Evolutionary conservation across 30 jellyfish, hydroid and myxozoan species (phyloP), one percentile per base, ranked within the genome.

Genomic region (Haliclystus octoradiatus): DNA sequence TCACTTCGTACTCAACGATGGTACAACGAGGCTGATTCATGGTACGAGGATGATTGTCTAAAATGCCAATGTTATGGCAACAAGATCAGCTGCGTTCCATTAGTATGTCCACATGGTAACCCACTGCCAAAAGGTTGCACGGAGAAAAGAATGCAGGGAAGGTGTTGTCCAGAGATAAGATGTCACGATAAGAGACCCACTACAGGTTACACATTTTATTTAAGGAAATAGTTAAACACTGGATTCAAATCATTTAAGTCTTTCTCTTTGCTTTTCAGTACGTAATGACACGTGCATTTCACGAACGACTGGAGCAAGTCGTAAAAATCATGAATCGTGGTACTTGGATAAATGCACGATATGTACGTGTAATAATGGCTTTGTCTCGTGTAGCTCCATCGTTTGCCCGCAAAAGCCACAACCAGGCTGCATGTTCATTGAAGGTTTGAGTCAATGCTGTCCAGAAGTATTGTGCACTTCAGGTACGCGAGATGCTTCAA

Each of bases 21-120:
- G n/a, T 19, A 40, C 57, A 40, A 40, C 57, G 64, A 15, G 63
- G 73, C 66, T 5, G 73, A 64, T 24, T 13, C 5, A 9, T 64
- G 73, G 73, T 64, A 22, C 31, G 73, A 64, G 31, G 73, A 64
- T 64, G 73, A 64, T 15, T 64, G 73, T 29, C 3, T 65, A 29
- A 12, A 13, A 9, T 64, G 73, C 64, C 13, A 12, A 25, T 64
- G 73, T 64, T 12, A 5, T 12, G 64, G 31, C 19, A 31, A 65
- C 5, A 22, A 29, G 9, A 65, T 64, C 19, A 15, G 19, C 19
- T 64, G 73, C 73, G 9, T 31, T 13, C 13, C 13, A 57, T 13
- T 7, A 24, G 9, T 57, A 5, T 65, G 31, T 26, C 26, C 13
- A 29, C 31, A 22, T 24, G 24, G 73, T 29, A 26, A 26, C 26